Percentiles rank a stretch among this genome's conserved stretches.
These are phyloP conservation scores for Hemicordylus capensis DNA, from an alignment of 2,113 vertebrate genomes.

Conservation along the genomic window DNA sequence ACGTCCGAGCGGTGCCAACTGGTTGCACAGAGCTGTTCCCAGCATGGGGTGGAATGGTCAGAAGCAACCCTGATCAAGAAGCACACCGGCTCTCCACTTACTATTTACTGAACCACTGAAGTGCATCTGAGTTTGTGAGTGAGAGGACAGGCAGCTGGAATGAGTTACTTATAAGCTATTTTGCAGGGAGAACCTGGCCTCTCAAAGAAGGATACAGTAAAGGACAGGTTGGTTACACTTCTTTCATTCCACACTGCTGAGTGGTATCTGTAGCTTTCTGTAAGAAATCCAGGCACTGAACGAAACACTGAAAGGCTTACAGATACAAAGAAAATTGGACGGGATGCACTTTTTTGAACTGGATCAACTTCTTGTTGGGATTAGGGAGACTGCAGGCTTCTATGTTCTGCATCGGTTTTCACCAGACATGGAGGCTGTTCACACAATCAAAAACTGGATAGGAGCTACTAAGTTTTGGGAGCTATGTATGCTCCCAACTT, in stretches of 20 bases:
- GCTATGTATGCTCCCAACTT: no score
- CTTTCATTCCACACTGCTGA: background rate
- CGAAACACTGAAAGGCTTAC: background rate
- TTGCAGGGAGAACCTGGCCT: background rate
- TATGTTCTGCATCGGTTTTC: background rate
- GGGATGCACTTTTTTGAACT: background rate
- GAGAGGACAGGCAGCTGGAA: background rate
- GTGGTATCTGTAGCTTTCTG: background rate
- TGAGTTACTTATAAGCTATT: background rate
- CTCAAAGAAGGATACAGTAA: background rate
- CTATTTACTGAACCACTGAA: background rate
- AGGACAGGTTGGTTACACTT: background rate
- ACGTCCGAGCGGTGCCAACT: fast-evolving
- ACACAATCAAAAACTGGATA: no score
- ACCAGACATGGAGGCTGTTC: no score
- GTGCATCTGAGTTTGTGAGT: constrained; percentile 13
- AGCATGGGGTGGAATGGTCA: background rate
- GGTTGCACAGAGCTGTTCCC: background rate
- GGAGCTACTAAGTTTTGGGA: no score
- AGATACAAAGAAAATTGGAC: background rate
- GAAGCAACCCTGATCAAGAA: background rate
- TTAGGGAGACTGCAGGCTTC: background rate
- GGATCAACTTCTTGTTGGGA: background rate
- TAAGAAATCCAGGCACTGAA: background rate
- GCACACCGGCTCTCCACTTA: background rate